Percentiles rank a stretch among this genome's conserved stretches.
These are phyloP conservation scores for Enteromius fasciolatus DNA, from an alignment of 2,797 vertebrate species.

Conservation along the genomic window DNA sequence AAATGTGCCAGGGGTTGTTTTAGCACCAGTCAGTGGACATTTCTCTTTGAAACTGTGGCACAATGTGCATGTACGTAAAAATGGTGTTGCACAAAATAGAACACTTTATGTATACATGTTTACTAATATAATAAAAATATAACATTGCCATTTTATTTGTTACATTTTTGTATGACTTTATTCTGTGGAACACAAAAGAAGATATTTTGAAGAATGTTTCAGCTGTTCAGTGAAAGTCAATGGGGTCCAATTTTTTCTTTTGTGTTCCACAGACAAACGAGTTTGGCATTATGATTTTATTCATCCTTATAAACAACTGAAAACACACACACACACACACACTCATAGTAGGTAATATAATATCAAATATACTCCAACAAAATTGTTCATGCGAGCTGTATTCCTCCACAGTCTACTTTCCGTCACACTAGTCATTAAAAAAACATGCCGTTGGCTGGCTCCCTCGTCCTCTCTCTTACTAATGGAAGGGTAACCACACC, in stretches of 20 bases:
- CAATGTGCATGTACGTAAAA: too few species aligned
- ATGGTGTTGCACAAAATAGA: too few species aligned
- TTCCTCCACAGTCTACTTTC: slow-evolving; percentile 73
- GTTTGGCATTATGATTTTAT: background rate
- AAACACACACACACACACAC: background rate
- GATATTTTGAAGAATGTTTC: background rate
- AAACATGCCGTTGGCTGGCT: slow-evolving; percentile 65
- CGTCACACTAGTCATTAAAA: slow-evolving; percentile 70
- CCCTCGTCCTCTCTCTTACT: slow-evolving; percentile 68
- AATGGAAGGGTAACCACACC: slow-evolving; percentile 67
- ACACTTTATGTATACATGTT: background rate
- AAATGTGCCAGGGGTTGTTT: too few species aligned
- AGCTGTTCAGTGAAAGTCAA: background rate
- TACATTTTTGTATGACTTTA: background rate
- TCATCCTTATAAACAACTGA: background rate
- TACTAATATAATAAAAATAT: too few species aligned
- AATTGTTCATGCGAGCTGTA: slow-evolving; percentile 44
- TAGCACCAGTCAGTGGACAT: too few species aligned
- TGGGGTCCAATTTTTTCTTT: background rate
- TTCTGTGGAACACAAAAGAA: background rate
- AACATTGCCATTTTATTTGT: background rate
- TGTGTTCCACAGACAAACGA: background rate
- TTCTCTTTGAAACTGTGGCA: too few species aligned
- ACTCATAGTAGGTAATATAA: background rate
- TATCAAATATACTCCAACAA: background rate